These are phyloP conservation scores for Drosophila kanapiae DNA, from an alignment of 1,140 invertebrate species.

Conservation along the genomic window DNA sequence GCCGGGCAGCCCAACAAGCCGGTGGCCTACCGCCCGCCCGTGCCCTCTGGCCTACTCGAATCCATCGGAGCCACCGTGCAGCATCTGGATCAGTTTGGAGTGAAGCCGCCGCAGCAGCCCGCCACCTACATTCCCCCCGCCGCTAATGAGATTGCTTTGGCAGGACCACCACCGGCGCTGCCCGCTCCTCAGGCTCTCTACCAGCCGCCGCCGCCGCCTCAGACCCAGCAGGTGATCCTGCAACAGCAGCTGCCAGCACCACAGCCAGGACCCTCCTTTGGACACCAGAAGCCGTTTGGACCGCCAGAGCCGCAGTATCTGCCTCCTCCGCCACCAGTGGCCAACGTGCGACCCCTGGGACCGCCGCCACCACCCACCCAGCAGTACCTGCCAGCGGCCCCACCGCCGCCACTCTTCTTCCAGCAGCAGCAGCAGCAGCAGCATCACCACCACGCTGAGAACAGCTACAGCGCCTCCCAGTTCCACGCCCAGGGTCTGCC, in stretches of 20 bases:
- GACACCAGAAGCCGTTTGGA: conserved; percentile 55
- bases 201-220: conserved; percentile 49
- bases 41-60: conserved; percentile 89
- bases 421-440: conserved; percentile 53
- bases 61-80: conserved; percentile 87
- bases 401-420: conserved; percentile 13
- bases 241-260: conserved; percentile 73
- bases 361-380: conserved; percentile 51
- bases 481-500: conserved; percentile 73
- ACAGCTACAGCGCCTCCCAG: conserved; percentile 62
- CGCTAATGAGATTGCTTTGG: conserved; percentile 86
- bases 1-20: conserved; percentile 87
- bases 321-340: conserved; percentile 36
- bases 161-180: conserved; percentile 30
- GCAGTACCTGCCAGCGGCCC: conserved; percentile 57
- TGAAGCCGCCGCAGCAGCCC: conserved; percentile 82
- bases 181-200: conserved; percentile 45
- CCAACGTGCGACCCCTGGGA: conserved; percentile 31
- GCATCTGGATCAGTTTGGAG: conserved; percentile 85
- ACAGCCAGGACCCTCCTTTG: conserved; percentile 60
- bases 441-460: conserved; percentile 58
- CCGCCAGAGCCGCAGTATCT: conserved; percentile 44
- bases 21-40: conserved; percentile 89
- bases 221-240: conserved; percentile 47
- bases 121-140: conserved; percentile 89